phyloP scores from a whole-genome alignment of 2,888 invertebrate species.

The Synanthedon andrenaeformis region DNA sequence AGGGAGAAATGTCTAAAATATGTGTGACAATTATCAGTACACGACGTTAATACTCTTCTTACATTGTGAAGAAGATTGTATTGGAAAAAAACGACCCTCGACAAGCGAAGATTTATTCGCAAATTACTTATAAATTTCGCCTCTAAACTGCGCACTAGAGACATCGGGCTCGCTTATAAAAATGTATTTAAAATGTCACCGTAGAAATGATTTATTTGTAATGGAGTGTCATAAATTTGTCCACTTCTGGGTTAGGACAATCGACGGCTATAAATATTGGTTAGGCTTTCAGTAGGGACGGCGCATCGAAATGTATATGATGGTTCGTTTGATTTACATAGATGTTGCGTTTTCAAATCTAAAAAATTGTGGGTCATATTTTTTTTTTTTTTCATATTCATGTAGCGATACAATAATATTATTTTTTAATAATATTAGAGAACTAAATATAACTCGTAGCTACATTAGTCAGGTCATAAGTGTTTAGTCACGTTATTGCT shows the following conservation, averaged over 20 bases:
- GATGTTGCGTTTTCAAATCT: background rate
- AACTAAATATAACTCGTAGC: too few species aligned
- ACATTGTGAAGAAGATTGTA: conserved; percentile 44
- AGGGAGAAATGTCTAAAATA: conserved; percentile 58
- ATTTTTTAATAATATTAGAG: too few species aligned
- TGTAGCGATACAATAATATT: too few species aligned
- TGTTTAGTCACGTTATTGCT: too few species aligned
- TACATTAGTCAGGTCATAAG: too few species aligned
- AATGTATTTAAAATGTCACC: conserved; percentile 69
- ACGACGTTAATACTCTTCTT: conserved; percentile 66
- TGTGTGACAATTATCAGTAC: conserved; percentile 71
- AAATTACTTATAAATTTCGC: conserved; percentile 68
- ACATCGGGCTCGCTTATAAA: conserved; percentile 64
- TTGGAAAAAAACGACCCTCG: conserved; percentile 52
- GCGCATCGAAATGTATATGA: background rate
- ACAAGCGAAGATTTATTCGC: conserved; percentile 62
- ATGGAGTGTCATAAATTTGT: conserved; percentile 65
- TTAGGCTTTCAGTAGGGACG: conserved; percentile 3
- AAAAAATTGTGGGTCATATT: background rate
- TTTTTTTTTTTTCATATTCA: too few species aligned
- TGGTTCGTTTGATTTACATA: background rate
- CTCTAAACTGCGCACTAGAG: conserved; percentile 17
- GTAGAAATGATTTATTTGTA: conserved; percentile 57
- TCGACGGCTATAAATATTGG: conserved; percentile 49
- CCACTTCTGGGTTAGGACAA: conserved; percentile 53